Conservation (phyloP, 2,888 invertebrate species). For the Seira ritae region DNA sequence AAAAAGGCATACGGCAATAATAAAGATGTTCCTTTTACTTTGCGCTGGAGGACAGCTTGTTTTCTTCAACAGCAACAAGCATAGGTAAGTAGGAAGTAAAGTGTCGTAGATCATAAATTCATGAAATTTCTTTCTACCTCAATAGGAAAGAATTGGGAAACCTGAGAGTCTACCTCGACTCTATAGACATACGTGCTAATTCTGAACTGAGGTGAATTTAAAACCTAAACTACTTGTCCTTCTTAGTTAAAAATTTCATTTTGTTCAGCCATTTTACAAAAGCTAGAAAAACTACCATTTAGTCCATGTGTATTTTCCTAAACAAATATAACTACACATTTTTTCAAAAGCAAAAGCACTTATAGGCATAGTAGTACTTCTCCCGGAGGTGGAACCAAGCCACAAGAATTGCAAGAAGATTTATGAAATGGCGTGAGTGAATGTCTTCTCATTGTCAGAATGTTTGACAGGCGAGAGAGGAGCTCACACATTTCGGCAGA, state of each 20-base stretch:
- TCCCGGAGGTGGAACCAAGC: slow-evolving; percentile 4
- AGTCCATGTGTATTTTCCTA: too few relatives aligned
- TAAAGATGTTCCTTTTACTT: background rate
- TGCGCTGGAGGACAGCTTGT: slow-evolving; percentile 14
- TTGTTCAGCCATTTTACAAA: background rate
- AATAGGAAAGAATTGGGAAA: background rate
- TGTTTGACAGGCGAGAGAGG: background rate
- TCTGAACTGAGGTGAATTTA: background rate
- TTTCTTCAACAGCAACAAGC: background rate
- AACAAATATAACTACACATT: too few relatives aligned
- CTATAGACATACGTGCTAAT: background rate
- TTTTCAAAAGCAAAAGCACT: slow-evolving; percentile 10
- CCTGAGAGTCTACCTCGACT: too few relatives aligned
- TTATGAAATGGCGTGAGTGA: slow-evolving; percentile 44
- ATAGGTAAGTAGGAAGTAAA: background rate
- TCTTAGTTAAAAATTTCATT: too few relatives aligned
- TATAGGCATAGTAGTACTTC: too few relatives aligned
- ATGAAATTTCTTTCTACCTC: background rate
- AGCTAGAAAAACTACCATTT: background rate
- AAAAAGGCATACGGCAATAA: background rate
- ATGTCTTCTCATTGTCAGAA: slow-evolving; percentile 3
- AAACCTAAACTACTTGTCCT: too few relatives aligned
- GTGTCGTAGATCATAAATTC: background rate
- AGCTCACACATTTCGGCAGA: background rate
- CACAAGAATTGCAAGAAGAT: slow-evolving; percentile 8